A percentile compares a stretch with the other conserved stretches of the same genome.
These are phyloP conservation scores for Tachuris rubrigastra DNA, from an alignment of 2,113 vertebrate genomes.

Conservation along the genomic window DNA sequence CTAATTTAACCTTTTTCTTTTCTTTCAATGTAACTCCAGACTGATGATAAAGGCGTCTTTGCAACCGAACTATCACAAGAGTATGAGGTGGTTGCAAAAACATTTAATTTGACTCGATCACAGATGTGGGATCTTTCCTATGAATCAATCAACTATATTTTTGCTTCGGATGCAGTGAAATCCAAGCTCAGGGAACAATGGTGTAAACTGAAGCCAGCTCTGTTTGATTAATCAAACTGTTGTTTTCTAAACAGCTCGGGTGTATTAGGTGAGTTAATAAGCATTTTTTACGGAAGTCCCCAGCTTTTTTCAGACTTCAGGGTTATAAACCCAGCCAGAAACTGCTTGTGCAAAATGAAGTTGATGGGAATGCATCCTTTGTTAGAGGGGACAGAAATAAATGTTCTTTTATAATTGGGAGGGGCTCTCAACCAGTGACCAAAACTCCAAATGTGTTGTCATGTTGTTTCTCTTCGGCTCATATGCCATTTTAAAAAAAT, in stretches of 20 bases:
- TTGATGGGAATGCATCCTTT: background rate
- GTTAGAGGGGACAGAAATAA: background rate
- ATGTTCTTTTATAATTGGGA: background rate
- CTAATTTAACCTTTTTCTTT: background rate
- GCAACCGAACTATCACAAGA: conserved; percentile 90
- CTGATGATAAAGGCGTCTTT: conserved; percentile 97
- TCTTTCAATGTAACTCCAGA: conserved; percentile 74
- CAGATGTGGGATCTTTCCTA: conserved; percentile 89
- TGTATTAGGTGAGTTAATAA: background rate
- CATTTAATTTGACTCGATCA: conserved; percentile 82
- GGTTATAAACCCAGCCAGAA: background rate
- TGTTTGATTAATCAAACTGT: conserved; percentile 46
- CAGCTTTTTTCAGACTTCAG: background rate
- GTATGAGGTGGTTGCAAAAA: conserved; percentile 88
- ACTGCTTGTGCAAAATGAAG: background rate
- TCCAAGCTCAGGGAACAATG: conserved; percentile 83
- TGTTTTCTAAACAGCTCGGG: background rate
- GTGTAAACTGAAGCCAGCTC: conserved; percentile 74
- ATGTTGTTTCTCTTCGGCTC: background rate
- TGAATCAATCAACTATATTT: conserved; percentile 86
- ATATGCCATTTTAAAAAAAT: background rate
- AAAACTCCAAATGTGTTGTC: background rate
- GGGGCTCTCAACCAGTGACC: background rate
- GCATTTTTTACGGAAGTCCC: background rate
- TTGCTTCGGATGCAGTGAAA: conserved; percentile 82